phyloP scores from a whole-genome alignment of 1,140 invertebrate genomes.

The Sitobion miscanthi region DNA sequence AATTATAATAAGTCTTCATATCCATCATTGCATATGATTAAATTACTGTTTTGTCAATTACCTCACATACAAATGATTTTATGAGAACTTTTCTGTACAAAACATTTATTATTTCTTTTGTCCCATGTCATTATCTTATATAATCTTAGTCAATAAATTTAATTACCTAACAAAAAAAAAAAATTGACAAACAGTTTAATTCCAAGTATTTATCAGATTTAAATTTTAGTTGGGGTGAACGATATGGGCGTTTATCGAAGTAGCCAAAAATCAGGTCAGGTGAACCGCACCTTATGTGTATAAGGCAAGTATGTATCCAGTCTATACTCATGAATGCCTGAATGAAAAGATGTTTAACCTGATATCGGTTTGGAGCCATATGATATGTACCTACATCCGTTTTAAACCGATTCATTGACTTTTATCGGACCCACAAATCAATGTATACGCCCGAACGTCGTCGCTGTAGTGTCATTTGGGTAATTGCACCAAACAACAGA shows the following conservation, averaged over 20 bases:
- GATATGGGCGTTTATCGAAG: background rate
- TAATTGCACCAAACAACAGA: background rate
- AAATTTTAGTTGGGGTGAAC: background rate
- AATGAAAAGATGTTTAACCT: background rate
- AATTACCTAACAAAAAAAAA: background rate
- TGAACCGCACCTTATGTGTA: constrained; percentile 6
- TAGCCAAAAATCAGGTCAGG: constrained; percentile 39
- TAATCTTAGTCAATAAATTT: background rate
- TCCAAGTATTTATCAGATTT: background rate
- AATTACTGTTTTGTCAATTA: background rate
- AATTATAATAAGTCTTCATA: background rate
- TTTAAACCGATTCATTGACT: constrained; percentile 41
- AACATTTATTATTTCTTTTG: background rate
- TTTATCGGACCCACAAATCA: constrained; percentile 34
- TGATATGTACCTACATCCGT: constrained; percentile 9
- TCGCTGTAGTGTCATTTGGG: constrained; percentile 13
- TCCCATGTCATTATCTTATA: background rate
- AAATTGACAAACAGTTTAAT: background rate
- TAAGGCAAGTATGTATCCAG: background rate
- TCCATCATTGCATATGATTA: background rate
- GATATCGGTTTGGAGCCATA: constrained; percentile 27
- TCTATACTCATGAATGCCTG: background rate
- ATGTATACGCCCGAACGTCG: background rate
- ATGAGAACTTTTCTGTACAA: background rate
- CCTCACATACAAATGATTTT: background rate